Conservation (phyloP, 2,797 vertebrate genomes). For the Hydrocynus forskahlii region DNA sequence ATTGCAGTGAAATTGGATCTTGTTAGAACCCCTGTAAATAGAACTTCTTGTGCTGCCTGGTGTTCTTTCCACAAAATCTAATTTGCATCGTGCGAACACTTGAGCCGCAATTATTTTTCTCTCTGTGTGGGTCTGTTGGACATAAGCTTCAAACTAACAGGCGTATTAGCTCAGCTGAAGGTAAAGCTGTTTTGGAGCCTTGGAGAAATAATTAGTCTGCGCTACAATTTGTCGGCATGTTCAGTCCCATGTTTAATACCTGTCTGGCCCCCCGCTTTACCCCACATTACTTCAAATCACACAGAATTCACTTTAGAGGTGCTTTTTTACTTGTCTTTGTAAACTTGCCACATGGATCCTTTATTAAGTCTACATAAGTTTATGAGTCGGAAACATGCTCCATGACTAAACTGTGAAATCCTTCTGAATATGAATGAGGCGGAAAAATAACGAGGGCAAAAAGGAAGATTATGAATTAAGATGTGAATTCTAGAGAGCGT, state of each 20-base stretch:
- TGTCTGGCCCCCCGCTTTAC: conserved; percentile 23
- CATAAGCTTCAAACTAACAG: conserved; percentile 25
- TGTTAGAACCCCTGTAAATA: background rate
- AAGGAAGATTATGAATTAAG: conserved; percentile 11
- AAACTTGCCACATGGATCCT: conserved; percentile 10
- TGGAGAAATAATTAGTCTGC: conserved; percentile 28
- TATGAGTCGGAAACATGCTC: background rate
- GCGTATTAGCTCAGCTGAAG: conserved; percentile 28
- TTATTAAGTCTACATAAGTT: conserved; percentile 21
- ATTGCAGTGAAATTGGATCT: background rate
- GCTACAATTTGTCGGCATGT: conserved; percentile 23
- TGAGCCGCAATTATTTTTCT: conserved; percentile 25
- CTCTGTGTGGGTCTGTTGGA: conserved; percentile 14
- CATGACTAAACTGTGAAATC: conserved; percentile 1
- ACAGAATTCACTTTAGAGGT: conserved; percentile 16
- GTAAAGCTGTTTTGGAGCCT: conserved; percentile 33
- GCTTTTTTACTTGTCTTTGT: background rate
- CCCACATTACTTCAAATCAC: background rate
- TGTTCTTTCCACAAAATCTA: conserved; percentile 17
- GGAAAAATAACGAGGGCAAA: background rate
- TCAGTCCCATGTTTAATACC: conserved; percentile 28
- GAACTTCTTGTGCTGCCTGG: background rate
- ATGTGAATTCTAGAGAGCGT: background rate
- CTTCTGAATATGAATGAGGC: background rate
- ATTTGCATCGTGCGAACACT: conserved; percentile 37